Base-by-base conservation (phyloP, 2,797 vertebrate genomes). In the Sphaeramia orbicularis region DNA sequence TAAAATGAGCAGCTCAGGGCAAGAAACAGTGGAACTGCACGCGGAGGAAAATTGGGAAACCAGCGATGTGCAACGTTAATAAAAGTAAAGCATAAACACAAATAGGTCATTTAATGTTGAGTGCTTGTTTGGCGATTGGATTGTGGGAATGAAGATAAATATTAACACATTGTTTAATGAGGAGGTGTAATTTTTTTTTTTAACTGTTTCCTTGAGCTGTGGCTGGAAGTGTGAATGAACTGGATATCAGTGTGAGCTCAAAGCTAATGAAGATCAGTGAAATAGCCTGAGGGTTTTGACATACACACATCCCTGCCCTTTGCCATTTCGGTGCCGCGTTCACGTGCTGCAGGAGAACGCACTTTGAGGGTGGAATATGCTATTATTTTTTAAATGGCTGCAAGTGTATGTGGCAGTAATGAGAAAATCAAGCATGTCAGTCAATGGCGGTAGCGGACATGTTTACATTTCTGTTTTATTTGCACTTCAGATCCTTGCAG, bases 31-130 rank as follows among this genome's bases (percentile, higher is more conserved):
- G 55, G 85, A 67, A 87, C 59, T 67, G 86, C 91, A 92, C n/a
- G n/a, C n/a, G 89, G 90, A 59, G 10, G 90, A 89, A 92, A 94
- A 95, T 66, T 94, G 91, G 86, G 76, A 93, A 94, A 85, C 80
- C 93, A 86, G 65, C 94, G 94, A 93, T 92, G 92, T 95, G 96
- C 94, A 91, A 94, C 95, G 74, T 77, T 78, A 78, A 91, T 91
- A 94, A 92, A 89, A 86, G 88, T 91, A 92, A 94, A 94, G 92
- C 90, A 93, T 95, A 95, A 96, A 96, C 94, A 95, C 86, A 93
- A 95, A 91, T 80, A 92, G 93, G 94, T 95, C 85, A 90, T 92
- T 95, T 94, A 76, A 85, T 87, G 83, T 78, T 19, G 49, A 63
- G 62, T 66, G 78, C 81, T 89, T 78, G 76, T 77, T 88, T 85